Evolutionary conservation across 2,113 vertebrate species (phyloP).

Genomic region (Corythaeola cristata): DNA sequence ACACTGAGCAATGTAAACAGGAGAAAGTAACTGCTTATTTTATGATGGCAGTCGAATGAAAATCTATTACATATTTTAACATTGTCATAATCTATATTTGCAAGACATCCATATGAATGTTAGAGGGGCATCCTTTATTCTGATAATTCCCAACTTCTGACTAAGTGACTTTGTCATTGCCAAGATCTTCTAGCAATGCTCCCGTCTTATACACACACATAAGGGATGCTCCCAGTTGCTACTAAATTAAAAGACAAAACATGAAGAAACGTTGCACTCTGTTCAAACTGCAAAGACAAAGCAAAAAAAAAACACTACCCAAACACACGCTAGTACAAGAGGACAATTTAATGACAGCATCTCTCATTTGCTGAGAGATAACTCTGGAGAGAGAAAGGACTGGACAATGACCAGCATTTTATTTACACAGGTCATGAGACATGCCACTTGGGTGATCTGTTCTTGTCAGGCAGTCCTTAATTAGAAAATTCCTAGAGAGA

Average conservation of each 20-base stretch:
- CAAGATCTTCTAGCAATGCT: not conserved
- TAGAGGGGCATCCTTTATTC: not conserved
- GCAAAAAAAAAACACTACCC: not conserved
- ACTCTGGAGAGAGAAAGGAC: slow-evolving; percentile 36
- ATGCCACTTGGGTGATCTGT: slow-evolving; percentile 50
- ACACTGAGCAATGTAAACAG: not conserved
- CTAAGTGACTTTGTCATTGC: not conserved
- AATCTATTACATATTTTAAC: not conserved
- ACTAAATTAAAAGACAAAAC: not conserved
- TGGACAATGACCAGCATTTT: slow-evolving; percentile 65
- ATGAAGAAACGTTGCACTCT: not conserved
- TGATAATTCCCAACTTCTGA: not conserved
- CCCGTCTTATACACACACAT: too few species aligned
- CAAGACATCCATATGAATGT: not conserved
- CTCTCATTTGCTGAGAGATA: slow-evolving; percentile 57
- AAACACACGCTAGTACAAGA: not conserved
- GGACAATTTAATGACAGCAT: slow-evolving; percentile 56
- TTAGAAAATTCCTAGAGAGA: slow-evolving; percentile 78
- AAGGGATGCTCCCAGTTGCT: not conserved
- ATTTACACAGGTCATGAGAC: slow-evolving; percentile 65
- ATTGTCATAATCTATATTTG: not conserved
- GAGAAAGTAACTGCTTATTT: not conserved
- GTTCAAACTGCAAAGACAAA: slow-evolving; percentile 16
- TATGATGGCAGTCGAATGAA: not conserved
- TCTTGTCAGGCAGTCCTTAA: slow-evolving; percentile 75